These are phyloP conservation scores for Aptenodytes forsteri DNA, from an alignment of 2,113 vertebrate species.

Conservation along the genomic window DNA sequence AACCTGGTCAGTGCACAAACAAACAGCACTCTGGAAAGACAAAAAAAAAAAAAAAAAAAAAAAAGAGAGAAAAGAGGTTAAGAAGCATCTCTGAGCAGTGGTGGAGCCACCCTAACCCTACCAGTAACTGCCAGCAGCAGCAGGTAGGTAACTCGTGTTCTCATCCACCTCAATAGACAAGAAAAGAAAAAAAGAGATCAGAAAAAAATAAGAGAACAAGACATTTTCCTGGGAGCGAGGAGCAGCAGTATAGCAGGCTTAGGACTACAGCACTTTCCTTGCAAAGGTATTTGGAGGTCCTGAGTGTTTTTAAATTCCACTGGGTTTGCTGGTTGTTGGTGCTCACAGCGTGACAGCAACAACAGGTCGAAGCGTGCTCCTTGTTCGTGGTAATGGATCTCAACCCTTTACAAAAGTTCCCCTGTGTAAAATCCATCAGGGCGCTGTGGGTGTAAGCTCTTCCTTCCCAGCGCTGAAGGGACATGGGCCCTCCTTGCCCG, in stretches of 20 bases:
- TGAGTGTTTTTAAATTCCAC: neutral
- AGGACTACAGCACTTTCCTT: neutral
- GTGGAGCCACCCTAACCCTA: neutral
- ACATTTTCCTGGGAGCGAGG: neutral
- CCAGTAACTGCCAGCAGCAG: neutral
- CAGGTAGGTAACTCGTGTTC: neutral
- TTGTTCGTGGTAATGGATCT: neutral
- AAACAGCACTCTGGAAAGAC: neutral
- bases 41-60: neutral
- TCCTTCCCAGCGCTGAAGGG: neutral
- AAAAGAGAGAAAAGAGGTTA: neutral
- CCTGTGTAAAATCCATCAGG: neutral
- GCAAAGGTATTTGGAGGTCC: neutral
- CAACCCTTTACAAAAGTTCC: neutral
- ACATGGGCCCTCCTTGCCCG: neutral
- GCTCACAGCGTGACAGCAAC: neutral
- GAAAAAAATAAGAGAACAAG: neutral
- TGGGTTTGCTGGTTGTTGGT: neutral
- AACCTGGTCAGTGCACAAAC: neutral
- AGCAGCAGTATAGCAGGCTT: neutral
- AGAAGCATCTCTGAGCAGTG: neutral
- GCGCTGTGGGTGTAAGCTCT: neutral
- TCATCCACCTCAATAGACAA: neutral
- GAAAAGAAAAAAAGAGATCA: neutral
- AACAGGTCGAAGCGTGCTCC: neutral